A percentile compares a stretch with the other conserved stretches of the same genome.
phyloP scores from a whole-genome alignment of 2,888 invertebrate species.

The Dioctria linearis region DNA sequence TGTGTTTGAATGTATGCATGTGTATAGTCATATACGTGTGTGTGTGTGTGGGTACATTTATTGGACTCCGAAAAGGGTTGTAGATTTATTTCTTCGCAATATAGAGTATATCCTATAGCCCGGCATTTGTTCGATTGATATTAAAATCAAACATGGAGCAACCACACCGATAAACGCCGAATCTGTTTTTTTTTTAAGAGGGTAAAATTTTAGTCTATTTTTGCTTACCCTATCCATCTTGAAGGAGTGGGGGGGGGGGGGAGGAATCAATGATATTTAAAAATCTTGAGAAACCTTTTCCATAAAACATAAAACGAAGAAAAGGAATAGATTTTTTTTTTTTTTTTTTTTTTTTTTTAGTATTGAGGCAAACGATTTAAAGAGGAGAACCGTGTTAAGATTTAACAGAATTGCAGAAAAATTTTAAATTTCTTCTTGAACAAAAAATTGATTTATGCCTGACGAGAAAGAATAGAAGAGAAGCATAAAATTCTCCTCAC shows the following conservation, averaged over 20 bases:
- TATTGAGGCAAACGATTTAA: too few species aligned
- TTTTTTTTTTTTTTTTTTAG: too few species aligned
- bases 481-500: too few species aligned
- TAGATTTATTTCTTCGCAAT: background rate
- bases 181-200: background rate
- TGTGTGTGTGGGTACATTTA: background rate
- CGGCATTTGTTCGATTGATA: slow-evolving; percentile 19
- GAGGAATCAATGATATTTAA: slow-evolving; percentile 17
- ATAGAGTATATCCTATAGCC: background rate
- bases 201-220: too few species aligned
- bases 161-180: slow-evolving; percentile 18
- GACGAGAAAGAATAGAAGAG: too few species aligned
- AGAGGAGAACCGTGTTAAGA: too few species aligned
- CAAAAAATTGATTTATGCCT: too few species aligned
- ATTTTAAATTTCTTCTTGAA: too few species aligned
- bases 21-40: too few species aligned
- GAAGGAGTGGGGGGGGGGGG: background rate
- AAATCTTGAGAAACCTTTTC: background rate
- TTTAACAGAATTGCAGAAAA: too few species aligned
- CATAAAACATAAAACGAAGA: slow-evolving; percentile 4
- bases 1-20: background rate
- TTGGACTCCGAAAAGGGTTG: slow-evolving; percentile 16
- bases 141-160: slow-evolving; percentile 40
- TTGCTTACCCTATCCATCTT: too few species aligned
- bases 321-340: background rate